Base-by-base conservation (phyloP, 2,888 invertebrate genomes). In the Prosopocoilus inquinatus region DNA sequence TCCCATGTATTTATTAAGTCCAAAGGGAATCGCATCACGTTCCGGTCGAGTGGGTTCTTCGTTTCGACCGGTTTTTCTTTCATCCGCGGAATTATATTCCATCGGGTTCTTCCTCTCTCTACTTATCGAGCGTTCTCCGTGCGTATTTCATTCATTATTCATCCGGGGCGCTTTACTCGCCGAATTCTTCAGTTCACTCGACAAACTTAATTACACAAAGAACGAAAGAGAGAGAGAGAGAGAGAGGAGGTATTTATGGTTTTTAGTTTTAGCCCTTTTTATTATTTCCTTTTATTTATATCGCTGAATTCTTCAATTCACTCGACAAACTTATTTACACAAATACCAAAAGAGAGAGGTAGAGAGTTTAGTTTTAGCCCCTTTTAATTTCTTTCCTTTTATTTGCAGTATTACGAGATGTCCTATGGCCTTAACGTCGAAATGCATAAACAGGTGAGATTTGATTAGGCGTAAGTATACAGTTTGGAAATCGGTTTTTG, bases 321-420 rank as follows among this genome's bases (percentile, higher is more conserved):
- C 50, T 50, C 45, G 45, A 50, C 45, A 50, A 50, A 44, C 44
- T 34, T 45, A 44, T 36, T 45, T 35, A 50, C 50, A 20, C 43
- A 20, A 45, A n/a, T 13, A 20, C 28, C 15, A 44, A n/a, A n/a
- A n/a, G n/a, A n/a, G n/a, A n/a, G n/a, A n/a, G n/a, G n/a, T n/a
- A n/a, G n/a, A 35, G 38, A 39, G 36, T 50, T 45, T 50, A 50
- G 45, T 50, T 50, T 44, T 50, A 45, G 44, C 44, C 44, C 45
- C 44, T 50, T 50, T 50, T 16, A 45, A 5, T 33, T 50, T 50
- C 44, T 50, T 50, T 44, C 44, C 44, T 80, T 80, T 82, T 75
- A 81, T 79, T 91, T 90, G 73, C 89, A 94, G 94, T 96, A 95
- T 82, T 95, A 95, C 84, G 96, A 96, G 85, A 95, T 96, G 94